Evolutionary conservation across 2,113 vertebrate species (phyloP).

Genomic region (Oxyura jamaicensis): DNA sequence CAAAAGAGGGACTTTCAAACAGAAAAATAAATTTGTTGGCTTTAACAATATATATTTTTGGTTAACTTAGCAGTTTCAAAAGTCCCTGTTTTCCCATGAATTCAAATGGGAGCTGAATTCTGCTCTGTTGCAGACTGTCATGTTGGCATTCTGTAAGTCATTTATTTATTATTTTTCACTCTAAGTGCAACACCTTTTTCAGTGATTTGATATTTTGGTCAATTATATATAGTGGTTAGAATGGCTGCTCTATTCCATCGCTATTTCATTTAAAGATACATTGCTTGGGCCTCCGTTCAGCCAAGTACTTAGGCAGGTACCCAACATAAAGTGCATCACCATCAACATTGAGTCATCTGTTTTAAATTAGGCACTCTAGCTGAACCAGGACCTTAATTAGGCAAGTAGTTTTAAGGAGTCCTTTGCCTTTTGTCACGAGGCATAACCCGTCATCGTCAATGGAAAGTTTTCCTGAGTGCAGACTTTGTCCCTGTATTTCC

Average conservation of each 20-base stretch:
- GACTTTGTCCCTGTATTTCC: not conserved
- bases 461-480: not conserved
- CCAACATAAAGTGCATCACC: slow-evolving; percentile 44
- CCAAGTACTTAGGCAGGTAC: slow-evolving; percentile 55
- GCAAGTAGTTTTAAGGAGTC: slow-evolving; percentile 24
- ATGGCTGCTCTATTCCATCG: not conserved
- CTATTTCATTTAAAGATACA: slow-evolving; percentile 37
- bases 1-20: slow-evolving; percentile 59
- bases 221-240: slow-evolving; percentile 51
- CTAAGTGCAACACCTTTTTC: slow-evolving; percentile 40
- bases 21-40: slow-evolving; percentile 66
- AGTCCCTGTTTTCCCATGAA: slow-evolving; percentile 65
- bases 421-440: slow-evolving; percentile 5
- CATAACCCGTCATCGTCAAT: not conserved
- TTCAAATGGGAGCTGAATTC: slow-evolving; percentile 65
- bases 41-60: slow-evolving; percentile 71
- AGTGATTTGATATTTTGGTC: slow-evolving; percentile 57
- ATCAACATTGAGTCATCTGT: slow-evolving; percentile 41
- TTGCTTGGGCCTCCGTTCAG: not conserved
- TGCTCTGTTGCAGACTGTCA: slow-evolving; percentile 43
- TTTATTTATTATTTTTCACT: slow-evolving; percentile 59
- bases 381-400: slow-evolving; percentile 28
- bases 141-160: slow-evolving; percentile 31
- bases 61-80: slow-evolving; percentile 67
- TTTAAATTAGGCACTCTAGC: slow-evolving; percentile 41